Base-by-base conservation (phyloP, 1,140 invertebrate species). In the Temnothorax nylanderi region DNA sequence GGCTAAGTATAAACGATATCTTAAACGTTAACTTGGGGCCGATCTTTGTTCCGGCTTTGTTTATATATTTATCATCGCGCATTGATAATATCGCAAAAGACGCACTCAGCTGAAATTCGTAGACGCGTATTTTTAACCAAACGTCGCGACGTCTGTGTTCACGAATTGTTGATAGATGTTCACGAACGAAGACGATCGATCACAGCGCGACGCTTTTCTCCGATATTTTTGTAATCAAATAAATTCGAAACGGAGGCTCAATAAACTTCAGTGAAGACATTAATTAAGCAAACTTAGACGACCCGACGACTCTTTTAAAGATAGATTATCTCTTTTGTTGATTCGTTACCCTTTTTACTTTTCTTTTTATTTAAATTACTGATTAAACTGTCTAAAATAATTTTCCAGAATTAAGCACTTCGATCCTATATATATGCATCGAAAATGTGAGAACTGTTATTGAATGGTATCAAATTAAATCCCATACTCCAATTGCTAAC, bases 1-100 rank as follows among this genome's bases (percentile, higher is more conserved):
- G 37, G 49, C 37, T 58, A 78, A 85, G 34, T 74, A 88, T 78
- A 49, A 88, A 77, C 81, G 87, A 54, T 32, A 11, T 47, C 32
- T 11, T 78, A 85, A 84, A 88, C 26, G 64, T 85, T 37, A n/a
- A 47, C 47, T 71, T 62, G 37, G 47, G 11, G 0, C 5, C 6
- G 34, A 49, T 69, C 60, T 64, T 64, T 51, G 4, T 5, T 26
- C 32, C 18, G 4, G 18, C 13, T 41, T 16, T 16, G 26, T 10
- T 74, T 26, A 74, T 26, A 26, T 26, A 26, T 11, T 60, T 13
- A 32, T 78, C 62, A 32, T 62, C 54, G 41, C 56, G 56, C 21
- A 47, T 56, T 81, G 37, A 84, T 34, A 72, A 76, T 67, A 51
- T 8, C 13, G 60, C 34, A 7, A 47, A 44, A 11, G 32, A 56